These are phyloP conservation scores for Lymantria monacha DNA, from an alignment of 2,888 invertebrate genomes.

Conservation along the genomic window DNA sequence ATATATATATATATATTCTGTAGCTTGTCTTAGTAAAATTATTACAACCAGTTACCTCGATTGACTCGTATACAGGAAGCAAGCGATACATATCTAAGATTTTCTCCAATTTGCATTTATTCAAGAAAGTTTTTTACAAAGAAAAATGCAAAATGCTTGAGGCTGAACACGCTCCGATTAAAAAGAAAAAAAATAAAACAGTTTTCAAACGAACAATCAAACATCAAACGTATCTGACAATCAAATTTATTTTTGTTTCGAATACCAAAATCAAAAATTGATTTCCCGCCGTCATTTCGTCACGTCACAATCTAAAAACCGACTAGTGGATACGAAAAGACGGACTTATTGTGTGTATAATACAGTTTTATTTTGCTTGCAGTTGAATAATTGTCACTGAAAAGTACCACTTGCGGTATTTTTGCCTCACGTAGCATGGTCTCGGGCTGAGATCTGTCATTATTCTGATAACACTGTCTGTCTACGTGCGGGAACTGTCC, in stretches of 20 bases:
- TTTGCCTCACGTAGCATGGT: constrained; percentile 69
- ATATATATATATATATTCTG: background rate
- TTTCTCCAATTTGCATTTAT: constrained; percentile 15
- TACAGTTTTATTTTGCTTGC: constrained; percentile 22
- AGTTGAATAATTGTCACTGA: constrained; percentile 38
- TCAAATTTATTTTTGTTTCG: constrained; percentile 13
- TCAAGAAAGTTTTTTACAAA: constrained; percentile 5
- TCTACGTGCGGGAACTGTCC: constrained; percentile 68
- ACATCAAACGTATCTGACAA: constrained; percentile 10
- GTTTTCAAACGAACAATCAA: constrained; percentile 10
- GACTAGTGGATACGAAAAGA: background rate
- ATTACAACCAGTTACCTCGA: constrained; percentile 6
- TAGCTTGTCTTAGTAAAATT: constrained; percentile 1
- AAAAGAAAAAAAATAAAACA: constrained; percentile 2
- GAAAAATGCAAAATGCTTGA: constrained; percentile 1
- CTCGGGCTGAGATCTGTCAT: constrained; percentile 74
- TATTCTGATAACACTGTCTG: constrained; percentile 77
- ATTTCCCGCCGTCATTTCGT: constrained; percentile 35
- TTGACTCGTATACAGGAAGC: constrained; percentile 10
- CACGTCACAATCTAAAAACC: constrained; percentile 28
- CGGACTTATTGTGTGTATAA: background rate
- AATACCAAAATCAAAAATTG: constrained; percentile 34
- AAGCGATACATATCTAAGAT: constrained; percentile 10
- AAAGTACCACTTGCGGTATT: constrained; percentile 59
- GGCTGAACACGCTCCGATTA: constrained; percentile 2